Percentiles rank a stretch among this genome's conserved stretches.
Evolutionary conservation across 2,113 vertebrate genomes (phyloP).

Genomic region (Euleptes europaea): DNA sequence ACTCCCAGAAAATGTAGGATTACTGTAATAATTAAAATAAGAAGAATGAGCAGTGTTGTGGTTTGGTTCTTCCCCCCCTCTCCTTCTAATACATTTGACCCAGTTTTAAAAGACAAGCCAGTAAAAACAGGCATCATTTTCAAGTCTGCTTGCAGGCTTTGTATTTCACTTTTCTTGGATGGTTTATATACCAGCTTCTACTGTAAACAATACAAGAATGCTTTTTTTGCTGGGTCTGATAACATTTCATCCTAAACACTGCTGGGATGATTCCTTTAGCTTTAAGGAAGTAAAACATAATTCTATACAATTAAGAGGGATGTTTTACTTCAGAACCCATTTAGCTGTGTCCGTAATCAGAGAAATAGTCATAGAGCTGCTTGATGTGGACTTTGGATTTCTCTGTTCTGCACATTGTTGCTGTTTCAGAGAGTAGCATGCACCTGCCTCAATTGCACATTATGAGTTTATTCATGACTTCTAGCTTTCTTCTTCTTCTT

Average conservation of each 20-base stretch:
- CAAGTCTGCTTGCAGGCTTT: not conserved
- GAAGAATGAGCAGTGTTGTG: too few relatives aligned
- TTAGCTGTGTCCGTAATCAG: not conserved
- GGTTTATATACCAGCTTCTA: not conserved
- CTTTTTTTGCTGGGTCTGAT: not conserved
- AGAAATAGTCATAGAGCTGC: not conserved
- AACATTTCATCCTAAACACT: not conserved
- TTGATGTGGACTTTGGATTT: not conserved
- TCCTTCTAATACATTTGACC: too few relatives aligned
- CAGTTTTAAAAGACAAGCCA: too few relatives aligned
- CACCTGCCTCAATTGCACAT: too few relatives aligned
- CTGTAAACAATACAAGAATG: not conserved
- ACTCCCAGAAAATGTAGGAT: constrained; percentile 47
- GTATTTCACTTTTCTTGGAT: not conserved
- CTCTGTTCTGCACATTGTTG: not conserved
- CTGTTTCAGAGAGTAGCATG: too few relatives aligned
- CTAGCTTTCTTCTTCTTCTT: too few relatives aligned
- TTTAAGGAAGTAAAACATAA: not conserved
- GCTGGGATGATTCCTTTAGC: not conserved
- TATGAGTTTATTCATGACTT: too few relatives aligned
- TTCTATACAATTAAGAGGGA: not conserved
- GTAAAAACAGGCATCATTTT: not conserved
- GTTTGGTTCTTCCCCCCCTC: too few relatives aligned
- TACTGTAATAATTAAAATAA: constrained; percentile 52
- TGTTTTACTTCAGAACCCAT: not conserved